Percentiles rank a stretch among this genome's conserved stretches.
phyloP scores from a whole-genome alignment of 2,888 invertebrate species.

The Phyllotreta cruciferae region DNA sequence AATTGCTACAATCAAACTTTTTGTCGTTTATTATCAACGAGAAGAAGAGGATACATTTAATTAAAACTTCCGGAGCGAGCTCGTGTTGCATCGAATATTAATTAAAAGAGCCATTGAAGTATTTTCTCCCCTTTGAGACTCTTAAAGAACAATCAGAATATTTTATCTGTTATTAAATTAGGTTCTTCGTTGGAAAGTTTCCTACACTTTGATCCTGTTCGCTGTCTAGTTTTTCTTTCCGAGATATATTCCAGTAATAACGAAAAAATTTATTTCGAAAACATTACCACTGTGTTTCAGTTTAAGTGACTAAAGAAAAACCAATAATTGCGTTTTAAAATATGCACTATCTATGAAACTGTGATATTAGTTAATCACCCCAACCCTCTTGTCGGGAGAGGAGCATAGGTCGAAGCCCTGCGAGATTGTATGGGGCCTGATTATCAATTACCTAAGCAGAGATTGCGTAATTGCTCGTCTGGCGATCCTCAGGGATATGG shows the following conservation, averaged over 20 bases:
- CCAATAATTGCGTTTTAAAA: too few relatives aligned
- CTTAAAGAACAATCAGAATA: conserved; percentile 41
- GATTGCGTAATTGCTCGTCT: conserved; percentile 68
- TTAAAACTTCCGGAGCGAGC: conserved; percentile 46
- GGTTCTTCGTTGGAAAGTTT: conserved; percentile 31
- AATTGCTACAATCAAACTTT: conserved; percentile 36
- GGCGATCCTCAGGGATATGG: conserved; percentile 59
- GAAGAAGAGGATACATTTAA: conserved; percentile 46
- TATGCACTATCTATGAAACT: too few relatives aligned
- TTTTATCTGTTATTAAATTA: conserved; percentile 41
- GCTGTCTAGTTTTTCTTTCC: conserved; percentile 9
- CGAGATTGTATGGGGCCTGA: conserved; percentile 58
- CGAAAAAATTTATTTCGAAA: background rate
- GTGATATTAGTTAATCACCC: too few relatives aligned
- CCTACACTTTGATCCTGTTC: conserved; percentile 21
- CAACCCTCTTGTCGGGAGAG: too few relatives aligned
- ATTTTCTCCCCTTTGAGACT: conserved; percentile 36
- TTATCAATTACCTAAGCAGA: conserved; percentile 67
- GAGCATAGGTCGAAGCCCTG: background rate
- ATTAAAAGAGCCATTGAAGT: conserved; percentile 47
- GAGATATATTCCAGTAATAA: conserved; percentile 3
- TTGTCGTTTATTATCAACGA: conserved; percentile 44
- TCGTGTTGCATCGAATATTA: conserved; percentile 47
- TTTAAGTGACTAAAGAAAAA: background rate
- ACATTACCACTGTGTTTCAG: background rate